These are phyloP conservation scores for Agrilus biguttatus DNA, from an alignment of 2,888 invertebrate species.

Conservation along the genomic window DNA sequence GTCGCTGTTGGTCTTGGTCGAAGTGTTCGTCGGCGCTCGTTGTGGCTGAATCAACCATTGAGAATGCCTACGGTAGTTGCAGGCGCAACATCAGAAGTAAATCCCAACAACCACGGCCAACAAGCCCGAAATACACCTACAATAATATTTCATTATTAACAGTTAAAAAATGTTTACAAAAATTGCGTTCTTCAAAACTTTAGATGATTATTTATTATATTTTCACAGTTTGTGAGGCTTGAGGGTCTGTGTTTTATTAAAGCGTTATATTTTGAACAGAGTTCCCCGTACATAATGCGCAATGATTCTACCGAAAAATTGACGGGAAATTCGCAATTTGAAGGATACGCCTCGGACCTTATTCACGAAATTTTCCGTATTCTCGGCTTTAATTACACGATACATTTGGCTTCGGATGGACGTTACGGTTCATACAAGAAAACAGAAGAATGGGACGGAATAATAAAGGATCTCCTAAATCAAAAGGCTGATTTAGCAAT, in stretches of 20 bases:
- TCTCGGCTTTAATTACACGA: constrained; percentile 77
- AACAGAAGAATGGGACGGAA: constrained; percentile 83
- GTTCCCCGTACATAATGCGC: constrained; percentile 91
- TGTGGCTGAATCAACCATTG: too few relatives aligned
- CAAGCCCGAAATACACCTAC: too few relatives aligned
- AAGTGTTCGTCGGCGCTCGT: too few relatives aligned
- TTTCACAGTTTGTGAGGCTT: too few relatives aligned
- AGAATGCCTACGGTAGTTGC: too few relatives aligned
- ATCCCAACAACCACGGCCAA: too few relatives aligned
- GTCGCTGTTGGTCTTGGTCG: too few relatives aligned
- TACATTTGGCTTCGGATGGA: constrained; percentile 73
- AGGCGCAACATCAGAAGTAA: too few relatives aligned
- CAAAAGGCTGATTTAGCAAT: constrained; percentile 91
- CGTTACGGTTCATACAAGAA: constrained; percentile 68
- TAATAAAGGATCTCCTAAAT: constrained; percentile 76
- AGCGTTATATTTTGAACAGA: constrained; percentile 39
- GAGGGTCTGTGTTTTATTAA: background rate
- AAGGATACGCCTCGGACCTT: constrained; percentile 90
- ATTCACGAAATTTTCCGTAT: constrained; percentile 82
- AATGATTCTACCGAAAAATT: constrained; percentile 74
- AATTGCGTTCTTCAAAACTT: too few relatives aligned
- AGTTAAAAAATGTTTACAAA: too few relatives aligned
- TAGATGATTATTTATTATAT: too few relatives aligned
- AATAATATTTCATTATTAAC: too few relatives aligned
- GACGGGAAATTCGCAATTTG: constrained; percentile 81